Percentiles rank a stretch among this genome's conserved stretches.
Evolutionary conservation across 2,113 vertebrate genomes (phyloP).

Genomic region (Ciconia maguari): DNA sequence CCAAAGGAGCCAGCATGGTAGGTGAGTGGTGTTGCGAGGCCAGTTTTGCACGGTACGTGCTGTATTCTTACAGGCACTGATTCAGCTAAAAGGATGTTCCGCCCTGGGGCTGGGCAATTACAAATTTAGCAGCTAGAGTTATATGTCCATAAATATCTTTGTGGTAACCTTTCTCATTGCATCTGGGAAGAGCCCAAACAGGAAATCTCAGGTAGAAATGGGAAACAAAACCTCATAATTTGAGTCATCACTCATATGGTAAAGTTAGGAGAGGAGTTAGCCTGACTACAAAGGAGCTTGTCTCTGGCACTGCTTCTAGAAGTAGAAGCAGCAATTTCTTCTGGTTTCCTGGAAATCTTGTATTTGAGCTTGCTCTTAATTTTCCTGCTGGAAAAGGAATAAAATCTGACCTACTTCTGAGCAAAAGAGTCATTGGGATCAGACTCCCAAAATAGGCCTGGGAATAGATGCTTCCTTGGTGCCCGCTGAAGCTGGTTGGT

Average conservation of each 20-base stretch:
- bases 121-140: conserved; percentile 52
- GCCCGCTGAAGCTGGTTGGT: background rate
- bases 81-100: conserved; percentile 50
- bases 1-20: background rate
- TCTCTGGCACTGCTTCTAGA: conserved; percentile 12
- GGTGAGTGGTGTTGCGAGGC: background rate
- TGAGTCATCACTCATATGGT: conserved; percentile 43
- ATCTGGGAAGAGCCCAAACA: conserved; percentile 53
- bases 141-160: conserved; percentile 52
- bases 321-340: conserved; percentile 35
- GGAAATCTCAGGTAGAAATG: conserved; percentile 65
- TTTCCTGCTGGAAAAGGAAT: background rate
- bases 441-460: background rate
- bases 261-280: conserved; percentile 23
- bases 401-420: conserved; percentile 39
- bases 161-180: conserved; percentile 40
- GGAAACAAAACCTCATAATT: conserved; percentile 53
- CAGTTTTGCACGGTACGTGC: background rate
- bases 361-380: background rate
- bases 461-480: background rate
- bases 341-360: conserved; percentile 45
- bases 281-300: background rate
- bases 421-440: background rate
- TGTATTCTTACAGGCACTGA: conserved; percentile 24
- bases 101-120: conserved; percentile 51